Conservation (phyloP, 92 coral and sea anemone genomes). For the Porites cylindrica region DNA sequence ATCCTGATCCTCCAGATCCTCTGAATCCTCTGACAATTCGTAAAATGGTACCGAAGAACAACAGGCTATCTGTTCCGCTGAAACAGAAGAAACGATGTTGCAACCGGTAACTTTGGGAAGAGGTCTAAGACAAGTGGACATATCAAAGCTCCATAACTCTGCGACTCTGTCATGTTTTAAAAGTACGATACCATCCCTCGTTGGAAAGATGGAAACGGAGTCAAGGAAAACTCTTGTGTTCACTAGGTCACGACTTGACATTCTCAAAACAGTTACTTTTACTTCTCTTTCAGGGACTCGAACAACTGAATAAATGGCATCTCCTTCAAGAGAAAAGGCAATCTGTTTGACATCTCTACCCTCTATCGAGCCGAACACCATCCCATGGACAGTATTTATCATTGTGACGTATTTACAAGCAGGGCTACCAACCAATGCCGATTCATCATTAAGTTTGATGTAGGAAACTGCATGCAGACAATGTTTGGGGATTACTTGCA, state of each 20-base stretch:
- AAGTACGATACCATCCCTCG: not conserved
- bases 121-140: not conserved
- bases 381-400: too few relatives aligned
- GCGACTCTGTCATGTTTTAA: not conserved
- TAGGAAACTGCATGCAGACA: too few relatives aligned
- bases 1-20: too few relatives aligned
- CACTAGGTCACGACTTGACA: not conserved
- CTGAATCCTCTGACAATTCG: not conserved
- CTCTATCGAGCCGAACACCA: too few relatives aligned
- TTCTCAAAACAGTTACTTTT: slow-evolving; percentile 12
- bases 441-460: too few relatives aligned
- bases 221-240: not conserved
- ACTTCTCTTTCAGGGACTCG: too few relatives aligned
- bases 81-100: not conserved
- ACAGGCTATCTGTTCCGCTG: not conserved
- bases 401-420: too few relatives aligned
- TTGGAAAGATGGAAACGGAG: not conserved
- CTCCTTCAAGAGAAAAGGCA: too few relatives aligned
- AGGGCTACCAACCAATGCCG: too few relatives aligned
- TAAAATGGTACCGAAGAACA: not conserved
- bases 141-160: slow-evolving; percentile 23
- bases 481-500: too few relatives aligned
- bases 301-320: too few relatives aligned
- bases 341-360: too few relatives aligned
- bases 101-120: not conserved